phyloP scores from a whole-genome alignment of 2,888 invertebrate species.

The Sinotaia quadrata region DNA sequence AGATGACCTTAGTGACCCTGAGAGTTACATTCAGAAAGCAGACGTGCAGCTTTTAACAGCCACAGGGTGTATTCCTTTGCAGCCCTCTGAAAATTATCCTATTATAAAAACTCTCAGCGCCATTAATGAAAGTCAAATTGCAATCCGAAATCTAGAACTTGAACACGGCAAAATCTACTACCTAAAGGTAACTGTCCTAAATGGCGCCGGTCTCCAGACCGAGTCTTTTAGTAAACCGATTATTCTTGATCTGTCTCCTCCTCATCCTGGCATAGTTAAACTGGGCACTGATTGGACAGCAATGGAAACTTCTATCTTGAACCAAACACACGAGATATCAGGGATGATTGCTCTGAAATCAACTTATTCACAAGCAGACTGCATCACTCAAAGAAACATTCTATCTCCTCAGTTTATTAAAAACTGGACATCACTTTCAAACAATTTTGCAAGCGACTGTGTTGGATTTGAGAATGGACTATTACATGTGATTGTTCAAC shows the following conservation, averaged over 20 bases:
- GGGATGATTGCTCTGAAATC: conserved; percentile 6
- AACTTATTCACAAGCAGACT: background rate
- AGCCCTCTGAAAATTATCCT: background rate
- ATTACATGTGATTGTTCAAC: conserved; percentile 5
- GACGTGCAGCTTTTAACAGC: conserved; percentile 33
- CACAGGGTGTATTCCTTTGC: background rate
- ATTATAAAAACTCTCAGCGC: background rate
- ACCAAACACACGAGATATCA: background rate
- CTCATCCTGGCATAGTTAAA: conserved; percentile 7
- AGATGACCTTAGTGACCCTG: conserved; percentile 10
- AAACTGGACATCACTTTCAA: background rate
- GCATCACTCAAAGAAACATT: conserved; percentile 7
- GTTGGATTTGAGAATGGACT: conserved; percentile 1
- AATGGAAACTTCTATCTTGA: background rate
- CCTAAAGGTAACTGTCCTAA: conserved; percentile 3
- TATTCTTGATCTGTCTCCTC: conserved; percentile 9
- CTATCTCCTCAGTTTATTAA: background rate
- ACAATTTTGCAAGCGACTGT: background rate
- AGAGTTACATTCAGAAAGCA: conserved; percentile 10
- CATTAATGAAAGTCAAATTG: background rate
- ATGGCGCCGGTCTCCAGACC: conserved; percentile 13
- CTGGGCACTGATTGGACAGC: conserved; percentile 16
- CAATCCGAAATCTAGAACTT: conserved; percentile 1
- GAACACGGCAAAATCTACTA: conserved; percentile 2
- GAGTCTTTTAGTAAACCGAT: background rate